Base-by-base conservation (phyloP, 2,888 invertebrate genomes). In the Pammene aurita region DNA sequence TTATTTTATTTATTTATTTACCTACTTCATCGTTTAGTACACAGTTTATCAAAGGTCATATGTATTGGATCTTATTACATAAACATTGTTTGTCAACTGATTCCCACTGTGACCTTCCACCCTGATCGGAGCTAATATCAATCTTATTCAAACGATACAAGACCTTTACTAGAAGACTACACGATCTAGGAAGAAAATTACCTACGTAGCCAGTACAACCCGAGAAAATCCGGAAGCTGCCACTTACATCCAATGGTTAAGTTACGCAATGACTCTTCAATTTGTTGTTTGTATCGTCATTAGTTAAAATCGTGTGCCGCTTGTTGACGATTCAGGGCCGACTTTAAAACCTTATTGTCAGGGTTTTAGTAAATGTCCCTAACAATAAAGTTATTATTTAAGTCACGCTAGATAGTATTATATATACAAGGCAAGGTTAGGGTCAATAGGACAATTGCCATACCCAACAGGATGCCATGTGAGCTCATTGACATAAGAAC, bases 201-300 rank as follows among this genome's bases (percentile, higher is more conserved):
- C 26, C 26, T n/a, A 54, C 26, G 26, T 7, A 54, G 26, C 34
- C 2, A 54, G 54, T 14, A 65, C 34, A 69, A 48, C 34, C 34
- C 65, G 60, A 69, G 69, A 69, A 69, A 69, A 69, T 65, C 65
- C 69, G 69, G 69, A 69, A 69, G 54, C 46, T 0, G 14, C 60
- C 69, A 65, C 65, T 69, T 69, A 69, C 34, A 60, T 48, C 69
- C 60, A 65, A 46, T 60, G 64, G 54, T n/a, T 14, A 46, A n/a
- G 48, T 69, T 69, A 65, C 65, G 69, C 69, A 69, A 67, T 18
- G 48, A 54, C 69, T 54, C 54, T 52, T 69, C 64, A 69, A 69
- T 69, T 69, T 69, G 64, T 60, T 60, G 41, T 69, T 69, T 69
- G 58, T 56, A 41, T 48, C 16, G 58, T 46, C 69, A 56, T 69